Evolutionary conservation across 1,140 invertebrate genomes (phyloP), one percentile per base, ranked within the genome.

Genomic region (Drosophila navojoa): DNA sequence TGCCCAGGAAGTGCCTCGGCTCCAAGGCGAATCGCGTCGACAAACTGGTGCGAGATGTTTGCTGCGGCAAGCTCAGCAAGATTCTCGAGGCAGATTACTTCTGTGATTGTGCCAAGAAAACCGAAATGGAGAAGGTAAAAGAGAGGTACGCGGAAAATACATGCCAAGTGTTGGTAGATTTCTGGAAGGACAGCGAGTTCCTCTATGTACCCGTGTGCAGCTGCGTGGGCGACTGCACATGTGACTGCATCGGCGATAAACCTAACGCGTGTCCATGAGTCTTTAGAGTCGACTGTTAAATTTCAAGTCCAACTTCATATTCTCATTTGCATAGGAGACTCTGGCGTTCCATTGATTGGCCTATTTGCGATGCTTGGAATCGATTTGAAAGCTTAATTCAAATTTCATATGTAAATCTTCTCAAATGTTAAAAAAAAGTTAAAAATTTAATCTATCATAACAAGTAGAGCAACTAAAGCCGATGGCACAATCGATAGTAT

Each of bases 171-270:
- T 13, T 89, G n/a, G 32, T 82, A 9, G 72, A 75, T 11, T 89
- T 75, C 44, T 87, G 82, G 82, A 75, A 73, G 13, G 79, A 72
- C 19, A 89, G 84, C 61, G 73, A 79, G 11, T 89, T 70, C 44
- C 29, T 89, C 1, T 87, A 87, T 16, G 35, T 79, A n/a, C 82
- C 82, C 9, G 19, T 59, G 22, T 69, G 50, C 15, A 13, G 1
- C 7, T 47, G 58, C 5, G 3, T 5, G 0, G 27, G 25, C 0
- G 11, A 59, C 2, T 73, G 71, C 19, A 35, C 47, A 5, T 73
- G 71, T 50, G 71, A 68, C 10, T 60, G 63, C 29, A 22, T 27
- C 35, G 35, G 9, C 0, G n/a, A 32, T 0, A 9, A 35, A 3
- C n/a, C 5, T 0, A 54, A 35, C 15, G 27, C 27, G 4, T 54